Base-by-base conservation (phyloP, 2,113 vertebrate species). In the Eolophus roseicapilla region DNA sequence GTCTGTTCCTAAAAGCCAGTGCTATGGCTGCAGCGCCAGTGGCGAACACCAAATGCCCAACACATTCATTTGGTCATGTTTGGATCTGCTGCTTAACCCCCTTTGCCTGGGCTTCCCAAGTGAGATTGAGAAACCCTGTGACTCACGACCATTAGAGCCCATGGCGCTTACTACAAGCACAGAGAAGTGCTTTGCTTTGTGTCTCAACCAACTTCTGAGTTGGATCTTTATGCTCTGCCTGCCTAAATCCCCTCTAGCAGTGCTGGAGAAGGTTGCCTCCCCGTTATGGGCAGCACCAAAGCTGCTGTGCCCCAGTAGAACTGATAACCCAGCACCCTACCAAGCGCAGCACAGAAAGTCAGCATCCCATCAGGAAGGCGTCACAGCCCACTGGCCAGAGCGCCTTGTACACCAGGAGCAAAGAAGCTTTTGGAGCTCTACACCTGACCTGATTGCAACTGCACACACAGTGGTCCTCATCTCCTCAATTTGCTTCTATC, bases 11-110 rank as follows among this genome's bases (percentile, higher is more conserved):
- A 29, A 49, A 67, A 60, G 21, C 37, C 47, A 71, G 41, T 0
- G 2, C 64, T 47, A 11, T 0, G 2, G 59, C 76, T 35, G 25
- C 53, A 33, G 63, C 1, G 0, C 37, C 0, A 0, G 55, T 29
- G 31, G 41, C 2, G 1, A 86, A 53, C 43, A 23, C 11, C 37
- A 69, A 60, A 13, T 35, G 11, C 46, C 49, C 41, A 68, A 9
- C 60, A 27, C 3, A 1, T n/a, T 46, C 41, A 10, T 80, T 46
- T 17, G 11, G 44, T 21, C 33, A 0, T 13, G 57, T 47, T 13
- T 43, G 68, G 63, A 82, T 69, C 33, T 49, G 53, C 82, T 69
- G 78, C 62, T 31, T n/a, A 23, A 25, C 6, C 63, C 52, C 47
- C 33, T 73, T 23, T 2, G 2, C 41, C 37, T 12, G n/a, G 25